A percentile compares a stretch with the other conserved stretches of the same genome.
Evolutionary conservation across 1,140 invertebrate genomes (phyloP).

Genomic region (Lordiphosa collinella): DNA sequence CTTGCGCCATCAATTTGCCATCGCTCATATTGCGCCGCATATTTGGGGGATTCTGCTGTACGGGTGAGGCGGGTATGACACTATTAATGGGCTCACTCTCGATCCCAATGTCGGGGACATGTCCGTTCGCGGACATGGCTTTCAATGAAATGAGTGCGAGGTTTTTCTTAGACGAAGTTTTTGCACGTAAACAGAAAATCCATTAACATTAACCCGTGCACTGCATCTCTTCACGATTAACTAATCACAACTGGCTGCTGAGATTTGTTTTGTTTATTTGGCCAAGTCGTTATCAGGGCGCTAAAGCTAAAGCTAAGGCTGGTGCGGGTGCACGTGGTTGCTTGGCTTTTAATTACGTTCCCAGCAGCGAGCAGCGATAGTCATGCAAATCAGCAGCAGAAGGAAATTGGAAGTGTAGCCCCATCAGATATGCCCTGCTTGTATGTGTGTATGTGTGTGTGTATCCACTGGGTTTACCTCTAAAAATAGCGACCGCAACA

Average conservation of each 20-base stretch:
- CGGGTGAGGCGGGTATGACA: conserved; percentile 40
- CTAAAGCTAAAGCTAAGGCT: conserved; percentile 10
- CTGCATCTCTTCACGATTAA: background rate
- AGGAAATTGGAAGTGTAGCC: conserved; percentile 18
- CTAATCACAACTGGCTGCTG: background rate
- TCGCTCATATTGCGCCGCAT: conserved; percentile 64
- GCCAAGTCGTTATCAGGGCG: conserved; percentile 40
- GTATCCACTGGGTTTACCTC: conserved; percentile 6
- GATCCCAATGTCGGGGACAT: conserved; percentile 4
- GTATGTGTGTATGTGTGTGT: background rate
- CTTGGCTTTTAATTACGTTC: background rate
- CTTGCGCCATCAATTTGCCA: conserved; percentile 58
- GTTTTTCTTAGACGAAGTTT: background rate
- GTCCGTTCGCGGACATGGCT: conserved; percentile 24
- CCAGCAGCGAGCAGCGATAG: background rate
- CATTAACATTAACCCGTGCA: conserved; percentile 19
- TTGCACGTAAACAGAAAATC: conserved; percentile 23
- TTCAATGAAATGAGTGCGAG: background rate
- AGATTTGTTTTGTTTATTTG: conserved; percentile 25
- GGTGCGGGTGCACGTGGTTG: conserved; percentile 12
- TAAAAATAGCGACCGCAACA: conserved; percentile 3
- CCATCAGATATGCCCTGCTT: background rate
- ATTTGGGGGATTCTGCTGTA: conserved; percentile 38
- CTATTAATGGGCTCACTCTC: conserved; percentile 19
- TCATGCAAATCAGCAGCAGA: background rate